Base-by-base conservation (phyloP, 2,888 invertebrate species). In the Caprella mutica region DNA sequence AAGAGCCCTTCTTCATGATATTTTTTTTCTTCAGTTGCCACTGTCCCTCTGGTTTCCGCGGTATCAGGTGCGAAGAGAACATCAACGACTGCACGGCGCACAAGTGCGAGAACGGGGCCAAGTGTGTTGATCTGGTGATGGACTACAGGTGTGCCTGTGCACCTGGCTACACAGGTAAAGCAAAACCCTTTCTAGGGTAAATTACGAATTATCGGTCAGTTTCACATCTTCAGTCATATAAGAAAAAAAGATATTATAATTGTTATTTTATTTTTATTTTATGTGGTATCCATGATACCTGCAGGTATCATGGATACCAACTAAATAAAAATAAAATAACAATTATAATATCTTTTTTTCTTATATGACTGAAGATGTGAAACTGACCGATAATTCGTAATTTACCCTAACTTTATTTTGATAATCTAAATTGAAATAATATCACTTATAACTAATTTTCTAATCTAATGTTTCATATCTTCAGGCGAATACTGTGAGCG, bases 61-160 rank as follows among this genome's bases (percentile, higher is more conserved):
- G 98, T 14, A 83, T 86, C 58, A 81, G 96, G 52, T 99, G 98
- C 73, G 94, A 98, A 74, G 85, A 82, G 44, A 92, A 98, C 76
- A 87, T 97, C 65, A 90, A 99, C 73, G 97, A 99, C 75, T 99
- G 98, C 72, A 75, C 79, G 2, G 78, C 78, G 24, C 82, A 90
- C 75, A 84, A 84, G 69, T 99, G 98, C 73, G 81, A 63, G 50
- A 63, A 65, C 60, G 58, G 58, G 26, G 58, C 62, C 43, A 60
- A 60, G 14, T 65, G 65, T 27, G 35, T 60, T 27, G 65, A 65
- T 39, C 52, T 63, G 24, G 61, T 65, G 21, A 43, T 56, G 57
- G 83, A 85, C 24, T 97, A 96, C 75, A 80, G 82, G 67, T 97
- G 96, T 73, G 80, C 82, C 69, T 97, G 97, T 71, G 79, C 82